Evolutionary conservation across 2,113 vertebrate species (phyloP), one percentile per base, ranked within the genome.

Genomic region (Tetrao urogallus): DNA sequence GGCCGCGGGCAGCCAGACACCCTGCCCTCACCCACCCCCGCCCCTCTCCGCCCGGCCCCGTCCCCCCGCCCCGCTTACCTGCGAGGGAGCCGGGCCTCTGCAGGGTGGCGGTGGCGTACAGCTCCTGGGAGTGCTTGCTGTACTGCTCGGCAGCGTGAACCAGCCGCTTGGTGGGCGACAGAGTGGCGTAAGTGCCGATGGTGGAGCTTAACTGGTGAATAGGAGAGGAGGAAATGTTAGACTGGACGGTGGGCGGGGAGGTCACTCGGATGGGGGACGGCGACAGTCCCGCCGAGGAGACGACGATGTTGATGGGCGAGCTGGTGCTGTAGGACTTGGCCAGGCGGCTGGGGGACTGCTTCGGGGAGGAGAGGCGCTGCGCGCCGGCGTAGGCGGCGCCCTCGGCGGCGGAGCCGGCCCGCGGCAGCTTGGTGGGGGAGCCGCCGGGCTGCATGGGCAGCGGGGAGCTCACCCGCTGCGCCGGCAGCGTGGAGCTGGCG

Each of bases 281-380:
- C 77, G 97, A 95, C 89, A 98, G 98, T 86, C 97, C 97, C 71
- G 98, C 98, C 74, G 98, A 98, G 50, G 97, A 98, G n/a, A 98
- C 98, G 58, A 98, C 98, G 97, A 99, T 98, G 98, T 99, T 99
- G 97, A 99, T 99, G 95, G 99, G 99, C 63, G 99, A 99, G 95
- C 99, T 98, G 95, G 98, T 99, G 98, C 99, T 99, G 98, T 99
- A 99, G 89, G 99, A 99, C 98, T 99, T 99, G 95, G 99, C 99
- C 96, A 99, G 98, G 61, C 99, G 98, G 97, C 97, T 97, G 74
- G 99, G 98, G 87, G 99, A 99, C 97, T 99, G 99, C 97, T 99
- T 99, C 96, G 99, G 99, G 67, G 99, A 99, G 91, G 99, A 98
- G 86, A 98, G 97, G 75, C 99, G 98, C 91, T 98, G 98, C 77